Base-by-base conservation (phyloP, 1,140 invertebrate genomes). In the Cardiocondyla obscurior region DNA sequence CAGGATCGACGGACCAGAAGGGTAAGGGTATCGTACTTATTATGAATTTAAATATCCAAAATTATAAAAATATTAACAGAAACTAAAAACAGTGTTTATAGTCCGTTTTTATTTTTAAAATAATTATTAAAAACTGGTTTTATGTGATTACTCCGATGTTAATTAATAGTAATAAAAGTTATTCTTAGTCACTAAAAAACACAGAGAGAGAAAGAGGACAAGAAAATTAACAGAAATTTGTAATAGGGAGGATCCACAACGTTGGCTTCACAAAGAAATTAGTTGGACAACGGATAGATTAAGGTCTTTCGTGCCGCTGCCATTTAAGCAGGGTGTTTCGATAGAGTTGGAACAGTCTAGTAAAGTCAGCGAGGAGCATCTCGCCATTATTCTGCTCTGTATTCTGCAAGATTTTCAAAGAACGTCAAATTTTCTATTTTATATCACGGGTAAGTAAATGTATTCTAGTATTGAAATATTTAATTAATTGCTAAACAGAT, bases 371-470 rank as follows among this genome's bases (percentile, higher is more conserved):
- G 91, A 93, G 16, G 89, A 89, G 12, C 25, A 84, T n/a, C 85
- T 84, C 0, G 86, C 81, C 62, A 87, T 88, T 57, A 86, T 84
- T 19, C 36, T 94, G 62, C 49, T 94, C n/a, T 94, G 94, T 53
- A 90, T 94, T 70, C 74, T 94, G 14, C 93, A 94, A 92, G 94
- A 94, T 85, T 92, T 94, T 64, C 92, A 94, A 74, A 87, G 93
- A 74, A 94, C 94, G 2, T 92, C 92, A 4, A 94, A 94, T 85
- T 92, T 94, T 30, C 82, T 94, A 62, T 91, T 93, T 77, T 93
- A 93, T 83, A 79, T 94, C 1, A 93, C 90, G 28, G 90, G 93
- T 94, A 88, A 74, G 33, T 16, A 4, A n/a, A 2, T 22, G 72
- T 87, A 74, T 83, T 77, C 91, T 84, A 33, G 93, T 84, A 76